Percentiles rank a stretch among this genome's conserved stretches.
phyloP scores from a whole-genome alignment of 2,113 vertebrate species.

The Mesitornis unicolor region DNA sequence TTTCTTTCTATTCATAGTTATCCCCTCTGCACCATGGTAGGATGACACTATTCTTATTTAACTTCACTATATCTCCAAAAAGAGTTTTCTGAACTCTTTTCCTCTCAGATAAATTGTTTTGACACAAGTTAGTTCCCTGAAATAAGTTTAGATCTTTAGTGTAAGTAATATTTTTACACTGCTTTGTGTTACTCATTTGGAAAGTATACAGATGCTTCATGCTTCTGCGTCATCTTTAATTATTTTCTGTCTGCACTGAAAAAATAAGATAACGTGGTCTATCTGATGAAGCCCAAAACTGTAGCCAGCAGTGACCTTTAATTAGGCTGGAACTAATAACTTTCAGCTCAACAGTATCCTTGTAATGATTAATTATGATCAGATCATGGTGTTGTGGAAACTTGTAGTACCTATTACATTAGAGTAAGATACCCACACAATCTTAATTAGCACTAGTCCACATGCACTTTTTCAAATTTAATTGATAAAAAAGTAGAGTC shows the following conservation, averaged over 20 bases:
- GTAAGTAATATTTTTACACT: not conserved
- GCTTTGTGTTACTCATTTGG: not conserved
- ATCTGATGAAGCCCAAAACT: not conserved
- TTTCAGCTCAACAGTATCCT: conserved; percentile 3
- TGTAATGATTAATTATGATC: conserved; percentile 23
- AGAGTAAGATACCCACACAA: not conserved
- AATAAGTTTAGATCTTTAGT: not conserved
- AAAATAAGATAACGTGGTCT: not conserved
- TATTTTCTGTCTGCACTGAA: not conserved
- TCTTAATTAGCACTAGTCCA: not conserved
- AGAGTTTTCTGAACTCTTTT: not conserved
- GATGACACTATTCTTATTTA: not conserved
- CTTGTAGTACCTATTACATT: not conserved
- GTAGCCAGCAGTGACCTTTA: not conserved
- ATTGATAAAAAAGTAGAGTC: not conserved
- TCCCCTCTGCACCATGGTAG: not conserved
- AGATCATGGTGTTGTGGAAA: not conserved
- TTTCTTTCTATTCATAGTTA: too few species aligned
- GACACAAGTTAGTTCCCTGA: not conserved
- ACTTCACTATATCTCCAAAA: not conserved
- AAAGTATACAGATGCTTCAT: not conserved
- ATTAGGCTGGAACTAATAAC: conserved; percentile 11
- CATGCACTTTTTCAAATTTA: not conserved
- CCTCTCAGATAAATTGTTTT: not conserved
- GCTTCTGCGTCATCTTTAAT: not conserved